phyloP scores from a whole-genome alignment of 2,113 vertebrate genomes.

The Hyla sarda region DNA sequence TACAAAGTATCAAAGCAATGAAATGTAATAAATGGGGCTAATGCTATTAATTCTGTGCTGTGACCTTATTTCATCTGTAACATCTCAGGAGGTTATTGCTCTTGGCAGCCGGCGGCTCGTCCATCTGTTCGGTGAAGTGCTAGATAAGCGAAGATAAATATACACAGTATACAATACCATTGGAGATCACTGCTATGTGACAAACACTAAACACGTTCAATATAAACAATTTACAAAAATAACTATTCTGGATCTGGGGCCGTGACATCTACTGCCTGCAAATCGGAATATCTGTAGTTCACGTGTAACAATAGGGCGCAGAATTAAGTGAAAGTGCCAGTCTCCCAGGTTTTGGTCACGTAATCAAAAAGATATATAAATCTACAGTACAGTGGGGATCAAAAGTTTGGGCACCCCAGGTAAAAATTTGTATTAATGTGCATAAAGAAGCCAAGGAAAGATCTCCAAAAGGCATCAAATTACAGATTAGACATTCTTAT shows the following conservation, averaged over 20 bases:
- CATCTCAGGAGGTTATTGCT: conserved; percentile 6
- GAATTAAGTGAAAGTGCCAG: background rate
- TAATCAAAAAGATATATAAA: too few species aligned
- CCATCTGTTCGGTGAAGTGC: conserved; percentile 31
- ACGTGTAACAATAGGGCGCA: conserved; percentile 3
- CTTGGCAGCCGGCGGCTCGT: background rate
- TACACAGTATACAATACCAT: background rate
- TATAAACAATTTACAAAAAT: conserved; percentile 20
- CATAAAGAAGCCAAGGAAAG: too few species aligned
- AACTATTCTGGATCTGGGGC: background rate
- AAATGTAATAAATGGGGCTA: conserved; percentile 30
- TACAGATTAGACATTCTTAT: too few species aligned
- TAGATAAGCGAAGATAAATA: conserved; percentile 20
- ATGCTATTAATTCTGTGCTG: background rate
- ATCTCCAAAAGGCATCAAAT: too few species aligned
- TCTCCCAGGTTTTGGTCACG: too few species aligned
- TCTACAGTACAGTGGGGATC: too few species aligned
- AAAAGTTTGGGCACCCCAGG: too few species aligned
- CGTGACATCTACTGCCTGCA: background rate
- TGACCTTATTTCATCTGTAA: conserved; percentile 2
- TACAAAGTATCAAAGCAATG: conserved; percentile 28
- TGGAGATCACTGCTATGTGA: conserved; percentile 1
- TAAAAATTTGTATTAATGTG: too few species aligned
- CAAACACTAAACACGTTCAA: conserved; percentile 4
- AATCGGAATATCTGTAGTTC: background rate